Conservation (phyloP, 1,140 invertebrate genomes). For the Copidosoma floridanum region DNA sequence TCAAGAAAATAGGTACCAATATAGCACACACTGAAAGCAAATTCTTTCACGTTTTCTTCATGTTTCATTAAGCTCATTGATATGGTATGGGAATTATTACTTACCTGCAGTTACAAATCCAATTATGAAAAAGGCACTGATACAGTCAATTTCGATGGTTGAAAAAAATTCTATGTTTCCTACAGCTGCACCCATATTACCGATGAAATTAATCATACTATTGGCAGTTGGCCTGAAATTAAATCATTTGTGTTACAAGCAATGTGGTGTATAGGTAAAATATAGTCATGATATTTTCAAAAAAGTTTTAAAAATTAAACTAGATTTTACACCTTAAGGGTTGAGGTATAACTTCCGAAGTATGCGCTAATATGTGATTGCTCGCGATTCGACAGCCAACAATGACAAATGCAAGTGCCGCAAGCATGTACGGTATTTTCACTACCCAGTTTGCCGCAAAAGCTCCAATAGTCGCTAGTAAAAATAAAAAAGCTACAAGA, state of each 20-base stretch:
- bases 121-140: conserved; percentile 41
- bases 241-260: too few relatives aligned
- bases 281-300: too few relatives aligned
- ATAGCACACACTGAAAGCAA: conserved; percentile 32
- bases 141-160: conserved; percentile 39
- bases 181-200: conserved; percentile 43
- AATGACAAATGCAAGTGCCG: conserved; percentile 40
- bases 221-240: conserved; percentile 41
- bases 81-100: conserved; percentile 9
- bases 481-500: conserved; percentile 40
- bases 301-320: too few relatives aligned
- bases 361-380: conserved; percentile 41
- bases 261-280: too few relatives aligned
- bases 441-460: conserved; percentile 50
- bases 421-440: conserved; percentile 46
- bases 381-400: conserved; percentile 44
- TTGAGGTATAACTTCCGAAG: conserved; percentile 44
- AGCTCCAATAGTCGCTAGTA: conserved; percentile 43
- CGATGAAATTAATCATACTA: conserved; percentile 40
- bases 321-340: conserved; percentile 53
- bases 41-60: not conserved
- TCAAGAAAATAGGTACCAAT: conserved; percentile 34
- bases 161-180: conserved; percentile 49
- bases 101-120: conserved; percentile 45
- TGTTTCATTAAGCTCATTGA: not conserved